Base-by-base conservation (phyloP, 1,140 invertebrate species). In the Euwallacea similis region DNA sequence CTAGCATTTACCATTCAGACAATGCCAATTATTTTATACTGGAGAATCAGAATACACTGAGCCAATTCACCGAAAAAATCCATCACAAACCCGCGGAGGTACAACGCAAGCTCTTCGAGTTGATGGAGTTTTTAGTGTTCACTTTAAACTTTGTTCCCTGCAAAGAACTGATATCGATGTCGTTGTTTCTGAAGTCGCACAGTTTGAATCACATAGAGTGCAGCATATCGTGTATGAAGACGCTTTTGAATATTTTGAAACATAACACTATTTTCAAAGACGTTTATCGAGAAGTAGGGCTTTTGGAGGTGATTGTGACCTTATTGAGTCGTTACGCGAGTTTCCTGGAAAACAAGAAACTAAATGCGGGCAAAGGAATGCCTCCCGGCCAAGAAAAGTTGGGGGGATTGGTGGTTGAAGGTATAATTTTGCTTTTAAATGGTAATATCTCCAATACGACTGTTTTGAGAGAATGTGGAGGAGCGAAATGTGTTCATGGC, bases 11-110 rank as follows among this genome's bases (percentile, higher is more conserved):
- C 82, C 95, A 98, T 82, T 95, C 97, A 16, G 98, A 99, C 82
- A 93, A 95, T 81, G 95, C 96, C 13, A 99, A 99, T 84, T 99
- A 99, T 83, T 99, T 99, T 81, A 98, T 99, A 77, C 85, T 99
- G 0, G 98, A 98, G 83, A 91, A 93, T 75, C 94, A 98, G 82
- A 94, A 97, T 80, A 98, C 96, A 6, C 84, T 98, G 7, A 95
- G 94, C 75, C 93, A 97, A 81, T 98, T 99, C 83, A 94, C 95
- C 2, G 98, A 99, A 80, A 94, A 93, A 79, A 96, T 99, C 74
- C 90, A 97, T 76, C 82, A 89, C 3, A 99, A 99, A 83, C 91
- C 92, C 69, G 83, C 87, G 0, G 92, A 97, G 81, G 94, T 98
- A 76, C 96, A 98, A 86, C 89, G 93, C 77, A 98, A 98, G 82